phyloP scores from a whole-genome alignment of 2,888 invertebrate genomes.

The Catonia carolina region DNA sequence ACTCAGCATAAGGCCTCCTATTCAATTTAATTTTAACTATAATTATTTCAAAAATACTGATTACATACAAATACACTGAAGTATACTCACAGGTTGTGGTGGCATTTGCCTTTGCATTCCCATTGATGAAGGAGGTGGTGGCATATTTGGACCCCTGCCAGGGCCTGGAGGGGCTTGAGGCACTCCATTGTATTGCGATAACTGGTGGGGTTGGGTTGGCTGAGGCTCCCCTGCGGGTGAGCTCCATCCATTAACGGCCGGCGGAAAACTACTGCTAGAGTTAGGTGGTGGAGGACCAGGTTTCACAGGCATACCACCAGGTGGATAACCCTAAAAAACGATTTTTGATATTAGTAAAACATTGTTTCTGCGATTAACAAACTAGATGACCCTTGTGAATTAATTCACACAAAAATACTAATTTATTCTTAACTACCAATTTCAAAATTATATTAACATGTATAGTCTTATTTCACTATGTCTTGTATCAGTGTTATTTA shows the following conservation, averaged over 20 bases:
- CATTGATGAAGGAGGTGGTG: background rate
- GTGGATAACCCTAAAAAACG: conserved; percentile 10
- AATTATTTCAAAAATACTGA: too few relatives aligned
- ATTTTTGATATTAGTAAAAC: too few relatives aligned
- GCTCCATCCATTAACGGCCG: conserved; percentile 24
- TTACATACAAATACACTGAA: too few relatives aligned
- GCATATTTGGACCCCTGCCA: conserved; percentile 16
- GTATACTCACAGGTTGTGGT: background rate
- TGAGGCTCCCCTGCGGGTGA: conserved; percentile 23
- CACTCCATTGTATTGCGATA: conserved; percentile 35
- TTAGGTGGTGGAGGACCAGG: conserved; percentile 9
- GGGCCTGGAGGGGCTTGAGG: conserved; percentile 25
- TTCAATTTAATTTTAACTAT: too few relatives aligned
- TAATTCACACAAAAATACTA: too few relatives aligned
- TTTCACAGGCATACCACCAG: conserved; percentile 15
- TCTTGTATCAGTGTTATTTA: too few relatives aligned
- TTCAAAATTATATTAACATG: too few relatives aligned
- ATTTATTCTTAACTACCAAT: too few relatives aligned
- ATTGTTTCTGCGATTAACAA: too few relatives aligned
- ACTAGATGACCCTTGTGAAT: too few relatives aligned
- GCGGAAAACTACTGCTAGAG: conserved; percentile 24
- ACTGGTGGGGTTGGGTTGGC: conserved; percentile 28
- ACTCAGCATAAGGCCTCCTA: too few relatives aligned
- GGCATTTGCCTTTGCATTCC: conserved; percentile 1
- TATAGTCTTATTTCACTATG: too few relatives aligned